Evolutionary conservation across 2,113 vertebrate species (phyloP).

Genomic region (Centropristis striata): DNA sequence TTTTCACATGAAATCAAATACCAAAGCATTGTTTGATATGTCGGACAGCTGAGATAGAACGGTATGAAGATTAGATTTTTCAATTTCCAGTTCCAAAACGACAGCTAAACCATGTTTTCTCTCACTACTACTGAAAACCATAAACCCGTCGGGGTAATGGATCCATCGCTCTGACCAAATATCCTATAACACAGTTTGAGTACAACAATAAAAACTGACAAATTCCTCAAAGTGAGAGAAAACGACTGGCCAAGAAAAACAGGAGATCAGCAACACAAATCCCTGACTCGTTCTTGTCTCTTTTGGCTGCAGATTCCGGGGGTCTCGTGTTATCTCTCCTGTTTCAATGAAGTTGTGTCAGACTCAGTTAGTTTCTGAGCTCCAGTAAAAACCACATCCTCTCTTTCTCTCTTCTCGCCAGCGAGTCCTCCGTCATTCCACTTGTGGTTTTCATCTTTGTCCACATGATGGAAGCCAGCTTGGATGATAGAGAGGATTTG

Average conservation of each 20-base stretch:
- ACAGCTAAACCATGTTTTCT: not conserved
- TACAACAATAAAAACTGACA: constrained; percentile 4
- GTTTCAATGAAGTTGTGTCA: constrained; percentile 59
- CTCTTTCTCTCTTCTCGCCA: constrained; percentile 32
- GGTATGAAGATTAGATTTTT: not conserved
- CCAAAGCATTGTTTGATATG: constrained; percentile 2
- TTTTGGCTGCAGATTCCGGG: constrained; percentile 5
- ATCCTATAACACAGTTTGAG: not conserved
- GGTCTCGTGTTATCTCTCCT: constrained; percentile 37
- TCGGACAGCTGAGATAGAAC: not conserved
- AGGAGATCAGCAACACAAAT: not conserved
- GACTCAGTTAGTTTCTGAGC: constrained; percentile 13
- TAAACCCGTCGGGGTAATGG: not conserved
- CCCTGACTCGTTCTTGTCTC: not conserved
- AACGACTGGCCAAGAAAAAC: not conserved
- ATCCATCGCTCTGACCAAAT: not conserved
- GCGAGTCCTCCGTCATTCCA: constrained; percentile 56
- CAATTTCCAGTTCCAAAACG: constrained; percentile 12
- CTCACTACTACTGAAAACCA: not conserved
- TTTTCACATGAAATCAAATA: constrained; percentile 59
- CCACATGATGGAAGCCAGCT: constrained; percentile 47
- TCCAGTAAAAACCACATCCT: constrained; percentile 65
- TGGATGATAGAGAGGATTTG: constrained; percentile 57
- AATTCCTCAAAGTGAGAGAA: constrained; percentile 3
- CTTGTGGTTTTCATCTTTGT: constrained; percentile 61